Conservation (phyloP, 2,797 vertebrate genomes). For the Alectoris magna region DNA sequence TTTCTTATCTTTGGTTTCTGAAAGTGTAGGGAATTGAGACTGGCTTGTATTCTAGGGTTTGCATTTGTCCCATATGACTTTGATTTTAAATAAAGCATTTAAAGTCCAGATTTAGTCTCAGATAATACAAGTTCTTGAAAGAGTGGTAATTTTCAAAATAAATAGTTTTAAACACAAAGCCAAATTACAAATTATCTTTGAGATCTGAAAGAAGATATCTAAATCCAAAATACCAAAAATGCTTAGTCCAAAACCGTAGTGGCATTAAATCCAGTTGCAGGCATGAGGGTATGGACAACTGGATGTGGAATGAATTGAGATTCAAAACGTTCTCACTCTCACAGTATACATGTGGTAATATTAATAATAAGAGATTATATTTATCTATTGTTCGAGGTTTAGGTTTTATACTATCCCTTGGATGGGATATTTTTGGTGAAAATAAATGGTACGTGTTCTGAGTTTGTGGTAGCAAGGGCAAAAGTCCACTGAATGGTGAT, state of each 20-base stretch:
- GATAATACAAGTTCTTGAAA: neutral
- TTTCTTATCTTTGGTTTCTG: neutral
- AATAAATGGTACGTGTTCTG: accelerated
- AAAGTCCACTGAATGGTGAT: neutral
- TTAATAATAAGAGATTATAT: neutral
- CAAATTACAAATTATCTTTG: neutral
- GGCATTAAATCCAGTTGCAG: neutral
- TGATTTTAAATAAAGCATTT: neutral
- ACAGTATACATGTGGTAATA: neutral
- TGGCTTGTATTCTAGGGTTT: neutral
- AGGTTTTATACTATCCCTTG: neutral
- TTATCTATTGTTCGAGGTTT: no score
- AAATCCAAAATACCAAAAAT: neutral
- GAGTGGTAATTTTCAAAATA: neutral
- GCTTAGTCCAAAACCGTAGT: neutral
- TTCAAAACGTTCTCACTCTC: neutral
- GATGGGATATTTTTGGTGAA: neutral
- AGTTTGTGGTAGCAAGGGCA: neutral
- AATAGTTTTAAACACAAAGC: neutral
- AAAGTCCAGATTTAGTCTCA: neutral
- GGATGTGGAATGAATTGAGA: neutral
- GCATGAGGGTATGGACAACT: neutral
- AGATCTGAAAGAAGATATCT: neutral
- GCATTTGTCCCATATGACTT: neutral
- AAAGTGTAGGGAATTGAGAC: neutral